Evolutionary conservation across 2,113 vertebrate genomes (phyloP), one percentile per base, ranked within the genome.

Genomic region (Cebus imitator): DNA sequence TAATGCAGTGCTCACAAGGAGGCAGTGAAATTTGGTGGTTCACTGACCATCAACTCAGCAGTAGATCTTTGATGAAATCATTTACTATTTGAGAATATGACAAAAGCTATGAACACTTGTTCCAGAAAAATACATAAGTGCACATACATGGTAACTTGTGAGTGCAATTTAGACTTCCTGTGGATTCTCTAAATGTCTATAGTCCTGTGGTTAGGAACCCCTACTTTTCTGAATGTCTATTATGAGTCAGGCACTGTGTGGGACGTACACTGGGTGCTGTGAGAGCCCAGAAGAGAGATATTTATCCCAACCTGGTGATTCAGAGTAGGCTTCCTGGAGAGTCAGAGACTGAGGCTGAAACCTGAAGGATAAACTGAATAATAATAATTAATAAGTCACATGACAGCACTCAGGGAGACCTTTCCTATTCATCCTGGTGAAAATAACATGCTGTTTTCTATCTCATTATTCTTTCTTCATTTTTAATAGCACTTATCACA

Each of bases 1-100:
- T 97, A 98, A 96, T 95, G 57, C 78, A 90, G n/a, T 95, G 76
- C 73, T 94, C 76, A 92, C 45, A 85, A 93, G 68, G 64, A 88
- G 25, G 66, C 58, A 87, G 37, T 68, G 45, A 92, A 92, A 96
- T 83, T 61, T 73, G 37, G 58, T 94, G 78, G 25, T 85, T 92
- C 82, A 50, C 91, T 96, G 89, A 83, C 68, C 81, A 73, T 95
- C 87, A 94, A 61, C 87, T 94, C 57, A 94, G 93, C 35, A 90
- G 76, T 90, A 85, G 64, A 86, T 70, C 30, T 95, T 90, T 90
- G 80, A 92, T 89, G 80, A 92, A 35, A 40, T 81, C 52, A 96
- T 95, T 89, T 91, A 78, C 32, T 85, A 13, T 96, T 96, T 66
- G 35, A 96, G 40, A 94, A 82, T 91, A 89, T 97, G 72, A 89